These are phyloP conservation scores for Sigmodon hispidus DNA, from an alignment of 2,113 vertebrate species.

Conservation along the genomic window DNA sequence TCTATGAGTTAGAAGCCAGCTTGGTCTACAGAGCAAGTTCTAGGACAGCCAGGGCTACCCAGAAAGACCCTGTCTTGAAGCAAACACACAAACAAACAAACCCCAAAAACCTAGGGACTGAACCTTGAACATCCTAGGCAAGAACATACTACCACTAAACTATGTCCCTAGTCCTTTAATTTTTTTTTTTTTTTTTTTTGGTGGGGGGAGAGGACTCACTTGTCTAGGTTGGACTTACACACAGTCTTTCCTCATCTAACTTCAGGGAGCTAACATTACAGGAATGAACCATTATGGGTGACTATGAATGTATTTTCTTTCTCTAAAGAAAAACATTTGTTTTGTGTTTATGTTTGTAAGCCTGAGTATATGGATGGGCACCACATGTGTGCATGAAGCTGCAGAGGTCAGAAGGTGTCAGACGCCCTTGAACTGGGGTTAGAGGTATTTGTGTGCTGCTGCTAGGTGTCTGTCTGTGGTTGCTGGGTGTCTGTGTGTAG, in stretches of 20 bases:
- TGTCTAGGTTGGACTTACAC: not conserved
- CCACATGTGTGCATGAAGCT: not conserved
- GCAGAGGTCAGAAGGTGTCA: too few species aligned
- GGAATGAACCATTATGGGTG: too few species aligned
- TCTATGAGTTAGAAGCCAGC: not conserved
- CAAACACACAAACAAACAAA: not conserved
- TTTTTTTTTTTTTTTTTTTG: not conserved
- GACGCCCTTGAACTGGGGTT: not conserved
- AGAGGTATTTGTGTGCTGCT: not conserved
- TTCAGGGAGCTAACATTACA: not conserved
- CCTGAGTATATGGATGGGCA: not conserved
- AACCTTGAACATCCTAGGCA: not conserved
- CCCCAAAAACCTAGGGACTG: not conserved
- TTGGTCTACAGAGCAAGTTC: not conserved
- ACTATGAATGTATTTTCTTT: not conserved
- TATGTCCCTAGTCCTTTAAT: not conserved
- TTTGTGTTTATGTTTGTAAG: not conserved
- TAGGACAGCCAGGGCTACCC: not conserved
- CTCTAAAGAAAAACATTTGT: not conserved
- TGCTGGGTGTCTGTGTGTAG: not conserved
- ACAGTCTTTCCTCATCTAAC: not conserved
- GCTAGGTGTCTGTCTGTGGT: not conserved
- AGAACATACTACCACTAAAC: too few species aligned
- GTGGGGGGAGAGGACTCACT: not conserved
- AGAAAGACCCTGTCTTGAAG: not conserved